These are phyloP conservation scores for Pristiophorus japonicus DNA, from an alignment of 2,113 vertebrate species.

Conservation along the genomic window DNA sequence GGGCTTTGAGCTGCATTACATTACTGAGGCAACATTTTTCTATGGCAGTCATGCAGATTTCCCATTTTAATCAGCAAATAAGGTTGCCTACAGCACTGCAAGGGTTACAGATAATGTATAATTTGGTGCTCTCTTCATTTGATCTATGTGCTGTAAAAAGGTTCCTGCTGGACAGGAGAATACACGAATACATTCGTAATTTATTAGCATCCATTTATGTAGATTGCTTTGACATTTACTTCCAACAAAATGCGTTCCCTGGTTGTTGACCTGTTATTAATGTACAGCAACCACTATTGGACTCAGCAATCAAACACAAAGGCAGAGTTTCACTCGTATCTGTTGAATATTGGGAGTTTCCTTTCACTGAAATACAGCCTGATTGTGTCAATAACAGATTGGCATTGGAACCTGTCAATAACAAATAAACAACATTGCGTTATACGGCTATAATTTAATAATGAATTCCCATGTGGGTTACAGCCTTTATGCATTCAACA, in stretches of 20 bases:
- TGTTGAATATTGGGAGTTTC: neutral
- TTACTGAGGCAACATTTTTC: neutral
- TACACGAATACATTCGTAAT: neutral
- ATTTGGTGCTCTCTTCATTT: neutral
- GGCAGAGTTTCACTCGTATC: neutral
- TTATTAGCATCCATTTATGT: neutral
- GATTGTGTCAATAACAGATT: neutral
- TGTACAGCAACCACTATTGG: neutral
- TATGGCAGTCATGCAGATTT: neutral
- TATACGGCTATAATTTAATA: neutral
- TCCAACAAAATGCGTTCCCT: neutral
- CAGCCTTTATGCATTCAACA: neutral
- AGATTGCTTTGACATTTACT: conserved; percentile 1
- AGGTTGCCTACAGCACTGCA: neutral
- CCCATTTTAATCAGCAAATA: neutral
- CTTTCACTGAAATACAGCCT: neutral
- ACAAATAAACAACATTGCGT: neutral
- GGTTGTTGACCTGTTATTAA: neutral
- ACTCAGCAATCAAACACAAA: neutral
- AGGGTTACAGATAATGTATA: neutral
- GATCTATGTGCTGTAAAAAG: neutral
- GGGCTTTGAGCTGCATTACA: neutral
- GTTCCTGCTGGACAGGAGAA: neutral
- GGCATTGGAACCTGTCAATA: neutral
- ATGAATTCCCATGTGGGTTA: neutral